These are phyloP conservation scores for Sminthurinus signatus DNA, from an alignment of 1,140 invertebrate genomes.

Conservation along the genomic window DNA sequence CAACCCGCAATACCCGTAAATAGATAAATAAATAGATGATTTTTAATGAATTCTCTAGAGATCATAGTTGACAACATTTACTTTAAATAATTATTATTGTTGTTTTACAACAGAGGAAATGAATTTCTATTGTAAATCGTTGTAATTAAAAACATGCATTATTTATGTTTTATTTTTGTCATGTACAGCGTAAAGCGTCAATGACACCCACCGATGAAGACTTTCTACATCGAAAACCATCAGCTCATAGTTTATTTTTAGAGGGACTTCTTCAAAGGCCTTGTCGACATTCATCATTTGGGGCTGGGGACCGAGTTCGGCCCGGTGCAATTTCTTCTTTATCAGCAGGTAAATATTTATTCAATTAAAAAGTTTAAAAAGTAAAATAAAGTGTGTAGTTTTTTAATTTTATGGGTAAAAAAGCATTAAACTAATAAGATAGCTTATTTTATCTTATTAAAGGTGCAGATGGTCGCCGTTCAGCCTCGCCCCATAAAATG, in stretches of 20 bases:
- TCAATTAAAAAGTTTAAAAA: too few relatives aligned
- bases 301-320: conserved; percentile 23
- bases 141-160: too few relatives aligned
- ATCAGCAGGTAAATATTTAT: conserved; percentile 8
- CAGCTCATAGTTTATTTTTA: conserved; percentile 35
- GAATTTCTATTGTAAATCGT: too few relatives aligned
- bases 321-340: conserved; percentile 30
- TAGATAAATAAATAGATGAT: too few relatives aligned
- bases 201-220: conserved; percentile 22
- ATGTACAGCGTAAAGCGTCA: conserved; percentile 32
- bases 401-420: conserved; percentile 13
- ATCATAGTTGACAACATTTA: too few relatives aligned
- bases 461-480: conserved; percentile 50
- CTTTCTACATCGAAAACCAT: conserved; percentile 27
- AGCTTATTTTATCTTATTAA: too few relatives aligned
- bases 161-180: too few relatives aligned
- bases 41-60: too few relatives aligned
- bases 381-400: background rate
- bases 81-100: too few relatives aligned
- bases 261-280: conserved; percentile 32
- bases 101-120: too few relatives aligned
- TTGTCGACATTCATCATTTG: conserved; percentile 29
- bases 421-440: too few relatives aligned
- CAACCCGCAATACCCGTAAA: conserved; percentile 39
- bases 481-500: conserved; percentile 80